Conservation (phyloP, 2,888 invertebrate genomes). For the Lamellibrachia satsuma region DNA sequence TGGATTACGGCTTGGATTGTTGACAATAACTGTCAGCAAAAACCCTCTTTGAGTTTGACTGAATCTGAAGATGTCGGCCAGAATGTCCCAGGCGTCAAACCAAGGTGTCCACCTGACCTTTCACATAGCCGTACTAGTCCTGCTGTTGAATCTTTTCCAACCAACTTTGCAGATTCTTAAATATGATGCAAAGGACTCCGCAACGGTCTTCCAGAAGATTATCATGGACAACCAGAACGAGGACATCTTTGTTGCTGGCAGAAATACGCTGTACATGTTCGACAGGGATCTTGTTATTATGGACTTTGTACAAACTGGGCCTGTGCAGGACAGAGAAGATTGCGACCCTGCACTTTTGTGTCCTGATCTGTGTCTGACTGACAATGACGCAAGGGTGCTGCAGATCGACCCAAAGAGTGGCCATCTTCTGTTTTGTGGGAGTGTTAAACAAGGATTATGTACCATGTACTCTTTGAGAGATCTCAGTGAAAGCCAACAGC, state of each 20-base stretch:
- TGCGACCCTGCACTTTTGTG: slow-evolving; percentile 28
- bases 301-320: slow-evolving; percentile 28
- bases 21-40: not conserved
- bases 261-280: slow-evolving; percentile 44
- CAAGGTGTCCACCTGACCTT: not conserved
- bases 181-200: not conserved
- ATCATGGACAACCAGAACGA: not conserved
- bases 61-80: not conserved
- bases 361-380: slow-evolving; percentile 14
- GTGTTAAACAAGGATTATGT: slow-evolving; percentile 45
- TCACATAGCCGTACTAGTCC: not conserved
- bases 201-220: not conserved
- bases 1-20: not conserved
- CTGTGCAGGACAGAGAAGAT: slow-evolving; percentile 14
- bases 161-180: slow-evolving; percentile 14
- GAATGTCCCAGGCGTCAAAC: not conserved
- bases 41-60: not conserved
- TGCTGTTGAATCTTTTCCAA: not conserved
- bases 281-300: slow-evolving; percentile 34
- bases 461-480: slow-evolving; percentile 38
- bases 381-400: slow-evolving; percentile 45
- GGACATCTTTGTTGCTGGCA: slow-evolving; percentile 41
- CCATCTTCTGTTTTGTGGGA: slow-evolving; percentile 46
- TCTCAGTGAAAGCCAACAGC: slow-evolving; percentile 32
- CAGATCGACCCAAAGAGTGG: slow-evolving; percentile 39